Evolutionary conservation across 2,113 vertebrate genomes (phyloP), one percentile per base, ranked within the genome.

Genomic region (Laticauda laticaudata): DNA sequence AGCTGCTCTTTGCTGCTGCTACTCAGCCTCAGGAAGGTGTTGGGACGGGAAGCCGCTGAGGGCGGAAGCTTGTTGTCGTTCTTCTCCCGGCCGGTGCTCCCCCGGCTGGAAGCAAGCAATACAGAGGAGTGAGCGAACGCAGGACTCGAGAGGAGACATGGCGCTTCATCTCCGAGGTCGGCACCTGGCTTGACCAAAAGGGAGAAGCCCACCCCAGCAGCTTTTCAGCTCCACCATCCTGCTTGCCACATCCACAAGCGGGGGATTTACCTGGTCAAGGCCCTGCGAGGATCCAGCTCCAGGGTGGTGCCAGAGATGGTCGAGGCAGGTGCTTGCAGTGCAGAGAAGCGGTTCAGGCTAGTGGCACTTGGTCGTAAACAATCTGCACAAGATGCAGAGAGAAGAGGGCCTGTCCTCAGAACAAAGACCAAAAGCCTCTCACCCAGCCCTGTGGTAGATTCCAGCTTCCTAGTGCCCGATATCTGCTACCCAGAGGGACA

Each of bases 311-410:
- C 91, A 89, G 98, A 97, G 18, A 98, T 94, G 69, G 98, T 97
- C 95, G 96, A 96, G 45, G 97, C 96, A n/a, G 98, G 97, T 92
- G 98, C 97, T 97, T 99, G 99, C 95, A 99, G 98, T 0, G 99
- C 98, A 88, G 99, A 99, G 97, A 98, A 99, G 89, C 99, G 98
- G 97, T 99, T 99, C 96, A 99, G 97, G 96, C 98, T 98, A 96
- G 98, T 98, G 96, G 98, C 98, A 94, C 98, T 97, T 95, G 98
- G 98, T 95, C 98, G 97, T 92, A 99, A 98, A 85, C 98, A 97
- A 95, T 99, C 99, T 99, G 97, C 91, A 90, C 34, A 96, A 89
- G 96, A 94, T 15, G 94, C 34, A 55, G 87, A 93, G 45, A 61
- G 92, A 9, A 5, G 59, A 34, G 59, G 29, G 1, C 23, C 15